Evolutionary conservation across 2,113 vertebrate genomes (phyloP), one percentile per base, ranked within the genome.

Genomic region (Trogon surrucura): DNA sequence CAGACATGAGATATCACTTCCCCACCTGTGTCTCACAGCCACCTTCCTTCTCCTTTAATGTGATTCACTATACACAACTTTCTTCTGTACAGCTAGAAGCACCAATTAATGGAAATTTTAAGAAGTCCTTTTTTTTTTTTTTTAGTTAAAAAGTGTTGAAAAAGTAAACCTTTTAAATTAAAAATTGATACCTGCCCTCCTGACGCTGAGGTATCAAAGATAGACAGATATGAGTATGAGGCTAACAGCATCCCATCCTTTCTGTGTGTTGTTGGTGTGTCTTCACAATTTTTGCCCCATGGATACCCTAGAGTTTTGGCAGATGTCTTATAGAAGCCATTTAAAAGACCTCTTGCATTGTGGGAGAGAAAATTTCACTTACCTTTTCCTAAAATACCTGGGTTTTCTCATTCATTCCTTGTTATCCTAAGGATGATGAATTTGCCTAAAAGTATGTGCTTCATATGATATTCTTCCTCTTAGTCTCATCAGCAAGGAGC

Each of bases 291-390:
- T 58, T 53, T 85, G 8, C 11, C 7, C 20, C 0, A 0, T 20
- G 21, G 11, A 38, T 34, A 7, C 3, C 44, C 16, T 41, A 34
- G 8, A 26, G 1, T 29, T 92, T 51, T 82, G 10, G 2, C 5
- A 72, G 54, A 61, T 48, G 9, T 67, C 85, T 77, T 6, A 26
- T 0, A 30, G 20, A 65, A 80, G 3, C 3, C 22, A 83, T 73
- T 80, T 61, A 27, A 77, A 90, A 83, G 7, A 45, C 12, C 4
- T 62, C 26, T 66, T 3, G 26, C 18, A 66, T 2, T 6, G 1
- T 11, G 6, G 1, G 4, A 6, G 2, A 3, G 2, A 19, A 65
- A 95, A 1, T 2, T 51, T 9, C 11, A 9, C 2, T 45, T 89
- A 6, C 3, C 4, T 79, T 85, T 91, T n/a, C 19, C 27, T 71